These are phyloP conservation scores for Fulica atra DNA, from an alignment of 2,113 vertebrate species.

Conservation along the genomic window DNA sequence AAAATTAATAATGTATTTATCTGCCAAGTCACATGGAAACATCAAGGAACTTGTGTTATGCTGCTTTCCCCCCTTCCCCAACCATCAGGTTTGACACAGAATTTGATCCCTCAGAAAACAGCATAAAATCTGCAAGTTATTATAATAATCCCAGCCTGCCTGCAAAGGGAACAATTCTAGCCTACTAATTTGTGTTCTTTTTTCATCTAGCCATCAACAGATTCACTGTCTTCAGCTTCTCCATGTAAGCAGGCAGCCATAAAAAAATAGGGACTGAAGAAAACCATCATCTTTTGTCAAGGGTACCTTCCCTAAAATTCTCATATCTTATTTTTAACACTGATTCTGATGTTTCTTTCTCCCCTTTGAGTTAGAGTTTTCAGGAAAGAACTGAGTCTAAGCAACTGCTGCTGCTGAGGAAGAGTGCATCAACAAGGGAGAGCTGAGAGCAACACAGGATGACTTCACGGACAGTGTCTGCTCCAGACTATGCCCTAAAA, in stretches of 20 bases:
- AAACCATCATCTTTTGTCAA: background rate
- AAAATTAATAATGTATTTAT: background rate
- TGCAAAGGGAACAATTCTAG: background rate
- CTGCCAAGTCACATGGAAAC: background rate
- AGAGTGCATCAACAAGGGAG: background rate
- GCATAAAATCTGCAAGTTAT: background rate
- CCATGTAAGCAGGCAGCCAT: background rate
- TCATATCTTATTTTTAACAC: background rate
- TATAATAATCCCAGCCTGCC: background rate
- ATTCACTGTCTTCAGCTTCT: background rate
- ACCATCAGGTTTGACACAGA: background rate
- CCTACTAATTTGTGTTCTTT: background rate
- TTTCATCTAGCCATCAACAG: background rate
- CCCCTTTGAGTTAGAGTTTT: background rate
- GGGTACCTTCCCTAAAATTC: background rate
- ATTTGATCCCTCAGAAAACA: background rate
- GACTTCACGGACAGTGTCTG: background rate
- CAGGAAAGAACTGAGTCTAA: background rate
- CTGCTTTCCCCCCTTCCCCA: background rate
- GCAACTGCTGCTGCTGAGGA: background rate
- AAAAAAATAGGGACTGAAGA: background rate
- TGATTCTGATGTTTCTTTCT: background rate
- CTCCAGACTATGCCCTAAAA: background rate
- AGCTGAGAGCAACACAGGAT: background rate
- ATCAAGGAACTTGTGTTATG: background rate